Percentiles rank a stretch among this genome's conserved stretches.
phyloP scores from a whole-genome alignment of 2,888 invertebrate genomes.

The Hydroisotoma schaefferi region DNA sequence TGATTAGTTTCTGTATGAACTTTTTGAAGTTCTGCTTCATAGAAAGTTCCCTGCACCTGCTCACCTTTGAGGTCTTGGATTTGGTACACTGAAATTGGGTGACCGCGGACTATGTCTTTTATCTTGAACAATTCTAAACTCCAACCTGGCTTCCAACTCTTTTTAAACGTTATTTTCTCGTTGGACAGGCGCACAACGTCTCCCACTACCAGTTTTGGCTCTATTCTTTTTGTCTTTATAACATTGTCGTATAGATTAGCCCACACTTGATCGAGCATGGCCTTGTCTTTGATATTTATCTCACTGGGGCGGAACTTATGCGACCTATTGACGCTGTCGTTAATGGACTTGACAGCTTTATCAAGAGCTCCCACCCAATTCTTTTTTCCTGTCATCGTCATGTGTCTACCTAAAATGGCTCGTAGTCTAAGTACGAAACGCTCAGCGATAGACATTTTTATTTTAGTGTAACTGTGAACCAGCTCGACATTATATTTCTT shows the following conservation, averaged over 20 bases:
- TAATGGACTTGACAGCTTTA: not conserved
- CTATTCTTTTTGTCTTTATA: not conserved
- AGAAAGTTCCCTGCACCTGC: not conserved
- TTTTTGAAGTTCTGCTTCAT: not conserved
- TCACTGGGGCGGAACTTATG: not conserved
- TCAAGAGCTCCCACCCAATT: constrained; percentile 1
- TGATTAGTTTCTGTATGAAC: not conserved
- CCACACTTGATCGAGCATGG: not conserved
- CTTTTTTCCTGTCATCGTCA: constrained; percentile 1
- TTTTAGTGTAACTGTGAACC: not conserved
- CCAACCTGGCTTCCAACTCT: not conserved
- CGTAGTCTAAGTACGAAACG: not conserved
- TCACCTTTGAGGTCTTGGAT: not conserved
- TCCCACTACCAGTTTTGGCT: not conserved
- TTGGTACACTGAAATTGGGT: not conserved
- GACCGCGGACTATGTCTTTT: not conserved
- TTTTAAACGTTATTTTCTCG: not conserved
- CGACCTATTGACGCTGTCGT: not conserved
- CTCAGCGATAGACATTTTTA: not conserved
- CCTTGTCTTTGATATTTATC: not conserved
- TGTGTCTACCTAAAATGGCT: not conserved
- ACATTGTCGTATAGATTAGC: not conserved
- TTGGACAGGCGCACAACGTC: not conserved
- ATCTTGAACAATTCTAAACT: not conserved
- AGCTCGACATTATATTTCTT: not conserved